A percentile compares a stretch with the other conserved stretches of the same genome.
Conservation (phyloP, 2,888 invertebrate species). For the Acleris sparsana region DNA sequence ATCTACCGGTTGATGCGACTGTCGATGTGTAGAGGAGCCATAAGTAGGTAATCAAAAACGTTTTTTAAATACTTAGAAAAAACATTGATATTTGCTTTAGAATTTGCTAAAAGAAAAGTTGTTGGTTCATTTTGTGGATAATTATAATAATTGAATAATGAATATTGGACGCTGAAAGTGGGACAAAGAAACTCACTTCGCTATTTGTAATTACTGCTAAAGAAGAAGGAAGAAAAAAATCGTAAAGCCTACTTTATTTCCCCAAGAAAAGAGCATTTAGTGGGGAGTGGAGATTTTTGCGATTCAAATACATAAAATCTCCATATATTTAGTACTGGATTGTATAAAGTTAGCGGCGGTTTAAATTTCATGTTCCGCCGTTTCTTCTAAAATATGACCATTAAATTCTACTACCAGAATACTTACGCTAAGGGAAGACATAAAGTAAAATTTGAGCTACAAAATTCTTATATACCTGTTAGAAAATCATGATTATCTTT, state of each 20-base stretch:
- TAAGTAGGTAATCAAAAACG: too few relatives aligned
- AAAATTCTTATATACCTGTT: too few relatives aligned
- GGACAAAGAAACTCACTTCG: conserved; percentile 8
- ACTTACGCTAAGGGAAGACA: too few relatives aligned
- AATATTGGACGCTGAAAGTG: background rate
- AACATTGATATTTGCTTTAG: background rate
- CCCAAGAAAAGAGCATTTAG: conserved; percentile 14
- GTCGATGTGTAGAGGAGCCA: too few relatives aligned
- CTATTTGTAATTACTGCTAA: conserved; percentile 10
- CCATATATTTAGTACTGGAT: conserved; percentile 16
- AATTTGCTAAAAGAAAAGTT: background rate
- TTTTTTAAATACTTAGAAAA: too few relatives aligned
- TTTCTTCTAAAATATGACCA: conserved; percentile 6
- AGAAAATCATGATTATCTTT: too few relatives aligned
- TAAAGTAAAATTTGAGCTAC: too few relatives aligned
- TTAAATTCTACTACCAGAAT: background rate
- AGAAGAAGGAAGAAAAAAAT: conserved; percentile 8
- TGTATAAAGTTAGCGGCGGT: conserved; percentile 14
- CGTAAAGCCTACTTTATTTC: conserved; percentile 12
- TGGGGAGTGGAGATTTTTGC: conserved; percentile 10
- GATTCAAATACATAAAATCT: conserved; percentile 23
- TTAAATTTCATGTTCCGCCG: conserved; percentile 7
- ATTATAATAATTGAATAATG: conserved; percentile 1
- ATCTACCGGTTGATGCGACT: too few relatives aligned
- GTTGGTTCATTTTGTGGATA: too few relatives aligned